phyloP scores from a whole-genome alignment of 1,140 invertebrate genomes.

The Paraescarpia echinospica region DNA sequence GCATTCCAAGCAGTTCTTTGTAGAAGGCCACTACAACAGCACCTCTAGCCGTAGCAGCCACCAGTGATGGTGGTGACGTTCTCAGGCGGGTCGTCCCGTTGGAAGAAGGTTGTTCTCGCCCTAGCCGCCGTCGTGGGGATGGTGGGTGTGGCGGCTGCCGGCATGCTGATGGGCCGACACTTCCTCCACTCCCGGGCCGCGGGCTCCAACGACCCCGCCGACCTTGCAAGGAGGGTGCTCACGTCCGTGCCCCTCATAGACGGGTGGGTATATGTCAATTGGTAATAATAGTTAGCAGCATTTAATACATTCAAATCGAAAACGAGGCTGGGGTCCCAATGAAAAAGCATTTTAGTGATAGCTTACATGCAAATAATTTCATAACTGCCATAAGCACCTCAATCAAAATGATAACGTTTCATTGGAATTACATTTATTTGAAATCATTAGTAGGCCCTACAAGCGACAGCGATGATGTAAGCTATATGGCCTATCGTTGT shows the following conservation, averaged over 20 bases:
- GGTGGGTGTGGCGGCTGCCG: too few species aligned
- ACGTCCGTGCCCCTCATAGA: not conserved
- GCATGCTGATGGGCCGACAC: not conserved
- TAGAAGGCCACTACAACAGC: not conserved
- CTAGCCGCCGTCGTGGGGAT: not conserved
- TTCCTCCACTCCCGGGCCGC: not conserved
- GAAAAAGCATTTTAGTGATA: too few species aligned
- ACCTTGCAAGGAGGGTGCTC: not conserved
- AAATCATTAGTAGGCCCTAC: too few species aligned
- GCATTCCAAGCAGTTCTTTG: not conserved
- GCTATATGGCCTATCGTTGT: too few species aligned
- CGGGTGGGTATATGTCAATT: not conserved
- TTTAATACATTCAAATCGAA: too few species aligned
- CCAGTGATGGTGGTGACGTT: not conserved
- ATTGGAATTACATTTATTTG: too few species aligned
- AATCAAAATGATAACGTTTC: too few species aligned
- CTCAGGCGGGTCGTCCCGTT: not conserved
- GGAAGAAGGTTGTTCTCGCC: not conserved
- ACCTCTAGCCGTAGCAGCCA: not conserved
- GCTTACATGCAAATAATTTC: too few species aligned
- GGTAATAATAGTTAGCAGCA: not conserved
- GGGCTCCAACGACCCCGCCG: not conserved
- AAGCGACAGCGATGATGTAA: too few species aligned
- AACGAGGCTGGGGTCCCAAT: too few species aligned
- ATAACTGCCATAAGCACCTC: too few species aligned